Evolutionary conservation across 2,888 invertebrate genomes (phyloP).

Genomic region (Penaeus monodon): DNA sequence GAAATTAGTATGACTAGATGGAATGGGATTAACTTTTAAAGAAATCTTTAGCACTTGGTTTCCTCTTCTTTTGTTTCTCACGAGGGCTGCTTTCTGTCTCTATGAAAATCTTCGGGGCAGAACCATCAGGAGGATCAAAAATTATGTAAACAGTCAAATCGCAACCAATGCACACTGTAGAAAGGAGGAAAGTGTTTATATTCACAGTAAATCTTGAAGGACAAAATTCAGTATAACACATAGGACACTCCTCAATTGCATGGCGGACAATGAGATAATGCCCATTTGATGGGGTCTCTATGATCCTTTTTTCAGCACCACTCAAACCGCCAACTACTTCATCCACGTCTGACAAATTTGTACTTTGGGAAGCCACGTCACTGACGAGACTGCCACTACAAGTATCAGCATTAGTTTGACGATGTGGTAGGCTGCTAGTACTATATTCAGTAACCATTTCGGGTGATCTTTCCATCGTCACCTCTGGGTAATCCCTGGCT

Average conservation of each 20-base stretch:
- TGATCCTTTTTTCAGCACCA: background rate
- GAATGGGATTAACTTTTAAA: too few relatives aligned
- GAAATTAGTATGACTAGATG: too few relatives aligned
- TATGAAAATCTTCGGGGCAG: constrained; percentile 1
- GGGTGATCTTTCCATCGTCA: background rate
- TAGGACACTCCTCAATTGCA: constrained; percentile 25
- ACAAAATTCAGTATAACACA: constrained; percentile 10
- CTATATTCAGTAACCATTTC: background rate
- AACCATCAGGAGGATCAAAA: constrained; percentile 10
- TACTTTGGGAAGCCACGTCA: too few relatives aligned
- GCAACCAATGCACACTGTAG: constrained; percentile 12
- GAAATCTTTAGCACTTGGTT: too few relatives aligned
- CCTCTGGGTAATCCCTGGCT: background rate
- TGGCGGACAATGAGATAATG: constrained; percentile 16
- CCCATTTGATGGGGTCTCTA: constrained; percentile 22
- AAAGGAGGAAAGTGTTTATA: constrained; percentile 14
- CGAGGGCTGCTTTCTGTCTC: background rate
- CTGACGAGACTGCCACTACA: too few relatives aligned
- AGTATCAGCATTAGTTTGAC: too few relatives aligned
- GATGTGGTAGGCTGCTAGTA: too few relatives aligned
- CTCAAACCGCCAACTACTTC: too few relatives aligned
- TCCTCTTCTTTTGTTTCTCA: too few relatives aligned
- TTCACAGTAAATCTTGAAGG: constrained; percentile 19
- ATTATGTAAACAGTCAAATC: constrained; percentile 6
- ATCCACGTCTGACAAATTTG: too few relatives aligned